Conservation (phyloP, 2,797 vertebrate genomes). For the Pipistrellus kuhlii region DNA sequence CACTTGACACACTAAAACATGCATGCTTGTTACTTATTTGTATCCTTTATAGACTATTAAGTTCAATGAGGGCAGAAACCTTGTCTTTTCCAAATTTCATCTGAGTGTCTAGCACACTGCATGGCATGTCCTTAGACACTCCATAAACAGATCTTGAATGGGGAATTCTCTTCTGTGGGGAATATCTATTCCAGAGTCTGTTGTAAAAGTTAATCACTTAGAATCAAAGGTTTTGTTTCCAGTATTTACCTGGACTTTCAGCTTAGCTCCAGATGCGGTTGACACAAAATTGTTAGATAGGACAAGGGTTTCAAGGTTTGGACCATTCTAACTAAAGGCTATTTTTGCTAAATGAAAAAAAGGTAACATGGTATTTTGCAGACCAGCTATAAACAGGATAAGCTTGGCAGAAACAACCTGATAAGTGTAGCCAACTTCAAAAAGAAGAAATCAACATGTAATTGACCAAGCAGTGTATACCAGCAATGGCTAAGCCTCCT, state of each 20-base stretch:
- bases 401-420: background rate
- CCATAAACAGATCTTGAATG: background rate
- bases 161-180: background rate
- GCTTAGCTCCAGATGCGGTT: background rate
- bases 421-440: background rate
- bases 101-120: background rate
- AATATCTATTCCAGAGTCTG: background rate
- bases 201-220: background rate
- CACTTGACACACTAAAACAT: background rate
- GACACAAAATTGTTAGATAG: background rate
- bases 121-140: background rate
- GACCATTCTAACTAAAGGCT: background rate
- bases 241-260: background rate
- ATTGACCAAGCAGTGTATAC: background rate
- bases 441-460: background rate
- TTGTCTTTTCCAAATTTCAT: background rate
- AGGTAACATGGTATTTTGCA: background rate
- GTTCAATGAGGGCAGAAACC: background rate
- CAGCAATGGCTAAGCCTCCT: background rate
- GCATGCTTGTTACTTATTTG: background rate
- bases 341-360: background rate
- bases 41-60: background rate
- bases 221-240: background rate
- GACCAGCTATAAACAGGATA: background rate
- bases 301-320: background rate